Conservation (phyloP, 2,888 invertebrate genomes). For the Scaptomyza reducta region DNA sequence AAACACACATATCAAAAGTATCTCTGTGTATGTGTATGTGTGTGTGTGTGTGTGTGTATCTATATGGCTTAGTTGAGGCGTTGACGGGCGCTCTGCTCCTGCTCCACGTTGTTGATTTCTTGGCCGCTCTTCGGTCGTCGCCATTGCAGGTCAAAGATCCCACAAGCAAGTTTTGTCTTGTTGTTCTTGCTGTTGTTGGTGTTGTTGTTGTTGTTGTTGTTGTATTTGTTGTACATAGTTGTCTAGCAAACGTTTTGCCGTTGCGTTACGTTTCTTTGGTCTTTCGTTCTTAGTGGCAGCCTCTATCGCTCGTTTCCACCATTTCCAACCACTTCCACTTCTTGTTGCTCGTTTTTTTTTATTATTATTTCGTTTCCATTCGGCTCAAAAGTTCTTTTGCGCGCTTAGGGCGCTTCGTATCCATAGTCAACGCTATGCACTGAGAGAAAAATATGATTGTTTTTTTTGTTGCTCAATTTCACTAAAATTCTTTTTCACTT, state of each 20-base stretch:
- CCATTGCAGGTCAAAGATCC: conserved; percentile 83
- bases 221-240: conserved; percentile 16
- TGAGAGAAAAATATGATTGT: background rate
- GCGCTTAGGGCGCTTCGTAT: conserved; percentile 63
- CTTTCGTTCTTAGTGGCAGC: conserved; percentile 47
- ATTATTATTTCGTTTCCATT: conserved; percentile 35
- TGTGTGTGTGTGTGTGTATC: conserved; percentile 31
- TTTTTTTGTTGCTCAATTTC: too few relatives aligned
- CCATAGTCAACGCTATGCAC: conserved; percentile 49
- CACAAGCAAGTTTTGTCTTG: conserved; percentile 68
- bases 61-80: conserved; percentile 59
- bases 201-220: conserved; percentile 2
- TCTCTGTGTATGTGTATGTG: background rate
- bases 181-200: conserved; percentile 1
- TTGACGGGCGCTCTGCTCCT: conserved; percentile 64
- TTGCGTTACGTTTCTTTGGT: conserved; percentile 17
- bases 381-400: conserved; percentile 55
- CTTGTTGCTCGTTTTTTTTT: conserved; percentile 23
- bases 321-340: conserved; percentile 68
- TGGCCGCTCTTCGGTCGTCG: conserved; percentile 68
- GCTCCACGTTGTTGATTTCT: conserved; percentile 71
- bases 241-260: conserved; percentile 69
- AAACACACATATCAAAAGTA: conserved; percentile 7
- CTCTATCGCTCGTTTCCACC: conserved; percentile 57
- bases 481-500: too few relatives aligned